Base-by-base conservation (phyloP, 1,140 invertebrate genomes). In the Sipha flava region DNA sequence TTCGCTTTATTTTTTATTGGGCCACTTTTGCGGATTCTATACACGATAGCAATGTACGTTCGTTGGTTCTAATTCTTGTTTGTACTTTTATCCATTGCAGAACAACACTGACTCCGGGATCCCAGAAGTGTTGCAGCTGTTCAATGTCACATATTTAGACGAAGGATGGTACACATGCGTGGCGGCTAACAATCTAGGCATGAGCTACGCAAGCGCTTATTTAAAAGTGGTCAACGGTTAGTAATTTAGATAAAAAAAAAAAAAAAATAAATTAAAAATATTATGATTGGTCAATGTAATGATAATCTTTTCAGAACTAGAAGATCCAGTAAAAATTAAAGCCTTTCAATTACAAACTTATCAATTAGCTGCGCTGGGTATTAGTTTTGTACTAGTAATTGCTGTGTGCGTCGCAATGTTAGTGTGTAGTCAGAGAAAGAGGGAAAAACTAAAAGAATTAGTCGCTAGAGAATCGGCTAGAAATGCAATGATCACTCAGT, bases 161-260 rank as follows among this genome's bases (percentile, higher is more conserved):
- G 93, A 95, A 85, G 96, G 95, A 1, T 97, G 93, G 93, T 98
- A 98, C 84, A 93, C 93, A 0, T 98, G 96, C 84, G 88, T 96
- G 6, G 95, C 93, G 0, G 88, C 91, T 4, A 98, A 95, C 84
- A 89, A 88, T 49, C 87, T 97, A 16, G 96, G 96, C 0, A 88
- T 88, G 34, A 90, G 91, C 0, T 90, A 90, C 62, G 89, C 90
- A 40, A 94, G 91, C 83, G 94, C 94, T 16, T 97, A 95, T 85
- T 87, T 98, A 1, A 89, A 88, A 59, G 94, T 98, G 14, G 88
- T 95, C 4, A 91, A 94, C 84, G 89, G 91, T 93, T 87, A 90
- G 89, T 89, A 80, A 81, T 21, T 7, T 2, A 43, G 1, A 18
- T 2, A 1, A 3, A 16, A 66, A 43, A 18, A 62, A 40, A 72